These are phyloP conservation scores for Prionailurus bengalensis DNA, from an alignment of 2,113 vertebrate genomes.

Conservation along the genomic window DNA sequence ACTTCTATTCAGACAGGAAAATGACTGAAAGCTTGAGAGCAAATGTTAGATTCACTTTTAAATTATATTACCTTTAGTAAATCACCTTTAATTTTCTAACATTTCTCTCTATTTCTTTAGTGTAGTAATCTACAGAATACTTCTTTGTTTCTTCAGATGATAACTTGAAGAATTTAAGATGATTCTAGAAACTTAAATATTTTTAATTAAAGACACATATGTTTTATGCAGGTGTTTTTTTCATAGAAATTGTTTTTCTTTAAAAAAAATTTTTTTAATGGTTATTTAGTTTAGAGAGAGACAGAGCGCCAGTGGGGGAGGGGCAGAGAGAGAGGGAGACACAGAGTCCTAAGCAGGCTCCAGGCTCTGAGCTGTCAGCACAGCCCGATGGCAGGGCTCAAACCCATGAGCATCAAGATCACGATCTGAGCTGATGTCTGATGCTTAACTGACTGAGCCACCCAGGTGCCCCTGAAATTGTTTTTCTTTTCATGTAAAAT, in stretches of 20 bases:
- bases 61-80: background rate
- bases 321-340: too few species aligned
- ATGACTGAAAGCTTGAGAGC: constrained; percentile 44
- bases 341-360: too few species aligned
- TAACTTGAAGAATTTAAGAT: constrained; percentile 53
- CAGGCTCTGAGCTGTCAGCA: too few species aligned
- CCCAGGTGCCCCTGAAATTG: background rate
- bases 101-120: background rate
- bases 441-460: too few species aligned
- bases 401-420: too few species aligned
- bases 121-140: background rate
- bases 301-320: too few species aligned
- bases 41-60: constrained; percentile 49
- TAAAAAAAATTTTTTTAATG: background rate
- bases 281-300: too few species aligned
- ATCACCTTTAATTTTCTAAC: constrained; percentile 27
- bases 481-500: constrained; percentile 6
- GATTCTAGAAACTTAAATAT: constrained; percentile 49
- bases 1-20: background rate
- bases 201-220: constrained; percentile 27
- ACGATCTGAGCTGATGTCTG: too few species aligned
- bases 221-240: background rate
- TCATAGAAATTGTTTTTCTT: background rate
- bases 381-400: too few species aligned
- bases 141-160: constrained; percentile 1